Conservation (phyloP, 2,797 vertebrate genomes). For the Taeniopygia guttata region DNA sequence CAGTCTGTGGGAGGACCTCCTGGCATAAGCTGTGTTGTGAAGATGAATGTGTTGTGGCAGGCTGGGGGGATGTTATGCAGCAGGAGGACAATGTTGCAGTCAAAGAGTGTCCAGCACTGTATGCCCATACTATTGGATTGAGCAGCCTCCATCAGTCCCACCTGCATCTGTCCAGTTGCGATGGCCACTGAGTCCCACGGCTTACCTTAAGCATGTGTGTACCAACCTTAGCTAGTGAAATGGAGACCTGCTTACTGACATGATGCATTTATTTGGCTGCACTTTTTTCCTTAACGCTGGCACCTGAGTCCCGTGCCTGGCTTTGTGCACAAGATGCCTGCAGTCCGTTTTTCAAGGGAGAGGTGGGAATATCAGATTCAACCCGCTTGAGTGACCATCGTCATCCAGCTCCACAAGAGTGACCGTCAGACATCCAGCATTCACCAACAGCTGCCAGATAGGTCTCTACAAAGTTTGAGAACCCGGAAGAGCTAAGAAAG, state of each 20-base stretch:
- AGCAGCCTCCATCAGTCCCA: not conserved
- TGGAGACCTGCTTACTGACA: not conserved
- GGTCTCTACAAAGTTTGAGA: not conserved
- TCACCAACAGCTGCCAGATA: not conserved
- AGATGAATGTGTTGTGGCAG: not conserved
- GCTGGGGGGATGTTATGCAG: rapidly evolving
- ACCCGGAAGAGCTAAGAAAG: not conserved
- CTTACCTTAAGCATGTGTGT: not conserved
- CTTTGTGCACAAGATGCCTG: not conserved
- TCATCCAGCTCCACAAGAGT: not conserved
- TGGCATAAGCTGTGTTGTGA: not conserved
- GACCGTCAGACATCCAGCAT: not conserved
- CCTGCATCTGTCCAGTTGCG: not conserved
- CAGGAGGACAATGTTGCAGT: not conserved
- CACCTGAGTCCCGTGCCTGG: not conserved
- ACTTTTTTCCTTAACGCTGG: not conserved
- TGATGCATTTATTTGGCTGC: not conserved
- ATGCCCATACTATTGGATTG: too few relatives aligned
- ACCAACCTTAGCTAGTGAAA: not conserved
- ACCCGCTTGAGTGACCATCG: not conserved
- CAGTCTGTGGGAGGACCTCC: not conserved
- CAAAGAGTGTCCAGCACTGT: not conserved
- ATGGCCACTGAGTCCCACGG: not conserved
- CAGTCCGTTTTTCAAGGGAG: not conserved
- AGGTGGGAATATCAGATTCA: not conserved